A percentile compares a stretch with the other conserved stretches of the same genome.
These are phyloP conservation scores for Psittacula cyanocephala DNA, from an alignment of 2,113 vertebrate species.

Conservation along the genomic window DNA sequence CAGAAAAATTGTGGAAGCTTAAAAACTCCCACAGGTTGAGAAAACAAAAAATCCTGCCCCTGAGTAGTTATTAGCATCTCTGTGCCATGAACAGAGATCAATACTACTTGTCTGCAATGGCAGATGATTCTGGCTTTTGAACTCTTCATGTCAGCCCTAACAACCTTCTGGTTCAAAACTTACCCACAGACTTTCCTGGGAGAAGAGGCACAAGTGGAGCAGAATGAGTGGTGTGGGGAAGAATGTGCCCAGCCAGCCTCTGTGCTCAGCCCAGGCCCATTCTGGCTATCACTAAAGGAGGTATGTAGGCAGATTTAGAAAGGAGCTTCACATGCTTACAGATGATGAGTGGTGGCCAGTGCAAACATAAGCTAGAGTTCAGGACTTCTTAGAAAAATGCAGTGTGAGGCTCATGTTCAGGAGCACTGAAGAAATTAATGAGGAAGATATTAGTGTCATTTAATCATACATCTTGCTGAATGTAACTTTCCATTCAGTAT, in stretches of 20 bases:
- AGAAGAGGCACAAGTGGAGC: neutral
- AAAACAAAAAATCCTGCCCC: neutral
- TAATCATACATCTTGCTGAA: neutral
- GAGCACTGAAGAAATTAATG: neutral
- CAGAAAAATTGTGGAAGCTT: neutral
- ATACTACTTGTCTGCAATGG: neutral
- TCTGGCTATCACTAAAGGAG: neutral
- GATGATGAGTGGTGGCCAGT: neutral
- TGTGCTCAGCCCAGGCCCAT: neutral
- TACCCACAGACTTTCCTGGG: neutral
- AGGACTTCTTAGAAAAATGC: neutral
- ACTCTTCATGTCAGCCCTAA: neutral
- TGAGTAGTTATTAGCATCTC: neutral
- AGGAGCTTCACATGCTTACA: accelerated
- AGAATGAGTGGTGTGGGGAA: accelerated
- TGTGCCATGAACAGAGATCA: neutral
- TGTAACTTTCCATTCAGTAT: neutral
- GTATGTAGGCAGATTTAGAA: neutral
- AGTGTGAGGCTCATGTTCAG: neutral
- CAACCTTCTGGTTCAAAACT: neutral
- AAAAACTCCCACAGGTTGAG: neutral
- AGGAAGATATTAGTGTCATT: neutral
- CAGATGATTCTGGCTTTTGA: neutral
- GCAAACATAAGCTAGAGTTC: neutral
- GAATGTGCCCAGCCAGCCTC: neutral